phyloP scores from a whole-genome alignment of 2,888 invertebrate species.

The Aphidoletes aphidimyza region DNA sequence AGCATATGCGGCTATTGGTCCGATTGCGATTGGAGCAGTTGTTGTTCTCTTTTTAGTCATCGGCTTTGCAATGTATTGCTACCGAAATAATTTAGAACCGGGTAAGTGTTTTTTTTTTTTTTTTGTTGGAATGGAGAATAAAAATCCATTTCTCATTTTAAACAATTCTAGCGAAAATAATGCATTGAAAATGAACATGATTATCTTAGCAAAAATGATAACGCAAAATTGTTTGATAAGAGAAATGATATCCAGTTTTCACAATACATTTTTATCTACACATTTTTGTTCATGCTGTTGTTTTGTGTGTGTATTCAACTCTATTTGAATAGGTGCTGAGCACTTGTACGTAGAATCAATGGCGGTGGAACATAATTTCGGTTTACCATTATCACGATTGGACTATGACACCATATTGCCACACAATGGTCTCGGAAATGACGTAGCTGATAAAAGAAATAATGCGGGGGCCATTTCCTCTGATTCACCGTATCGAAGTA shows the following conservation, averaged over 20 bases:
- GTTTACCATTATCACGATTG: conserved; percentile 78
- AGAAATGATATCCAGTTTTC: too few species aligned
- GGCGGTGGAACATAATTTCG: conserved; percentile 68
- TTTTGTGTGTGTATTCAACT: neutral
- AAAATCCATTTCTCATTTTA: neutral
- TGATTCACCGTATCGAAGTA: conserved; percentile 83
- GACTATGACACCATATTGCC: conserved; percentile 76
- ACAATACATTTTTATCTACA: neutral
- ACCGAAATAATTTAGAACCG: conserved; percentile 72
- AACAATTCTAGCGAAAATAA: conserved; percentile 7
- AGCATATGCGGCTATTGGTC: conserved; percentile 80
- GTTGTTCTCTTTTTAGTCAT: conserved; percentile 83
- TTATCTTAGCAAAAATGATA: too few species aligned
- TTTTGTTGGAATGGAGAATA: neutral
- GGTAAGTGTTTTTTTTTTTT: conserved; percentile 31
- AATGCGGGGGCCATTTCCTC: conserved; percentile 73
- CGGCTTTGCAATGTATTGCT: conserved; percentile 86
- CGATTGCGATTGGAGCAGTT: conserved; percentile 82
- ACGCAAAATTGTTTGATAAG: too few species aligned
- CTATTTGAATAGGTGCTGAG: conserved; percentile 61
- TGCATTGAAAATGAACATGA: too few species aligned
- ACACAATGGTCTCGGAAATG: conserved; percentile 60
- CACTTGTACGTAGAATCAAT: conserved; percentile 69
- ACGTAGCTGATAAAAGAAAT: conserved; percentile 70
- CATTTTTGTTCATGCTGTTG: neutral